These are phyloP conservation scores for Delphinapterus leucas DNA, from an alignment of 2,113 vertebrate genomes.

Conservation along the genomic window DNA sequence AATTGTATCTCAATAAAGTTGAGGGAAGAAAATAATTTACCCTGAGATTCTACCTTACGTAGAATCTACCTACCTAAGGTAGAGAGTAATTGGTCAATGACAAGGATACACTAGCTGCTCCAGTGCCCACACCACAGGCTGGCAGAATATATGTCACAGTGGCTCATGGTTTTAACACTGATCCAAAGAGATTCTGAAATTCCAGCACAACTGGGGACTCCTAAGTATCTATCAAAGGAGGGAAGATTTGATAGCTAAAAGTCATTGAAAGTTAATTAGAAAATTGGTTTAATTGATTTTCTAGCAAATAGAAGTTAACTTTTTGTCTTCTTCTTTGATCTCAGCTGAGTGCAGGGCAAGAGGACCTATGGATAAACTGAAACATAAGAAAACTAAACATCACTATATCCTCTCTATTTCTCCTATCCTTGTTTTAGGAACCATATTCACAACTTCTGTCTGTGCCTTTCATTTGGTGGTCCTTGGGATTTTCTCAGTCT, in stretches of 20 bases:
- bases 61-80: neutral
- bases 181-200: neutral
- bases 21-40: neutral
- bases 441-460: neutral
- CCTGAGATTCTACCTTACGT: neutral
- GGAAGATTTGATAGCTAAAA: neutral
- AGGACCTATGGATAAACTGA: neutral
- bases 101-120: neutral
- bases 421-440: neutral
- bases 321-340: neutral
- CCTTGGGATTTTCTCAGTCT: neutral
- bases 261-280: neutral
- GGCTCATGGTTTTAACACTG: neutral
- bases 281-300: neutral
- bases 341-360: neutral
- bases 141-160: neutral
- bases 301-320: neutral
- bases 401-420: neutral
- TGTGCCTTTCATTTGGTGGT: neutral
- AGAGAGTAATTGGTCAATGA: neutral
- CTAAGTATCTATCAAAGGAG: neutral
- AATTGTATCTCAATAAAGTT: neutral
- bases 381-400: neutral
- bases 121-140: neutral
- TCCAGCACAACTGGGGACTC: fast-evolving